Evolutionary conservation across 1,140 invertebrate genomes (phyloP).

Genomic region (Drosophila kepulauana): DNA sequence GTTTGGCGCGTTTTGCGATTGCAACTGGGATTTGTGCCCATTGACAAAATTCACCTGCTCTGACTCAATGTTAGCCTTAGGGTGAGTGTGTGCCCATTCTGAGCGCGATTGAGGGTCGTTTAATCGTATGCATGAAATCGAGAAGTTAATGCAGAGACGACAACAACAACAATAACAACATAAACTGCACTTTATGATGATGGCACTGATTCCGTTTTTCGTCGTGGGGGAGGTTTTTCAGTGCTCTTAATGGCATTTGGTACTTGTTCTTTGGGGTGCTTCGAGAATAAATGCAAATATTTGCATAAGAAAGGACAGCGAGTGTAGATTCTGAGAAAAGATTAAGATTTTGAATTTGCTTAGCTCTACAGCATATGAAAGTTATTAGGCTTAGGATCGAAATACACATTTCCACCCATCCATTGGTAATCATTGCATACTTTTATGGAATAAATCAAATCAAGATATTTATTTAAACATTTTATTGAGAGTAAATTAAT

Average conservation of each 20-base stretch:
- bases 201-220: conserved; percentile 60
- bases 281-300: conserved; percentile 25
- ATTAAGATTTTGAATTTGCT: background rate
- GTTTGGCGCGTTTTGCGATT: conserved; percentile 62
- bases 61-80: conserved; percentile 30
- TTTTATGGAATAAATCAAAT: background rate
- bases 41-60: conserved; percentile 75
- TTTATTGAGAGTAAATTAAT: conserved; percentile 73
- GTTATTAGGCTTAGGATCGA: background rate
- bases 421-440: background rate
- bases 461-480: conserved; percentile 42
- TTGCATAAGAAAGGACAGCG: conserved; percentile 36
- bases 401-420: background rate
- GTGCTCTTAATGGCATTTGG: conserved; percentile 36
- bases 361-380: background rate
- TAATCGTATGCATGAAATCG: conserved; percentile 77
- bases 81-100: conserved; percentile 42
- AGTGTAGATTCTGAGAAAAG: background rate
- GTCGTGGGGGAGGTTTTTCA: conserved; percentile 66
- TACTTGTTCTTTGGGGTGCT: conserved; percentile 6
- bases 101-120: conserved; percentile 46
- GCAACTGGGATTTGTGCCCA: conserved; percentile 45
- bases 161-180: conserved; percentile 20
- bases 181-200: conserved; percentile 57
- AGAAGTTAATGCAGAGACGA: conserved; percentile 68